phyloP scores from a whole-genome alignment of 64 coral and sea anemone genomes.

The Montipora capricornis region DNA sequence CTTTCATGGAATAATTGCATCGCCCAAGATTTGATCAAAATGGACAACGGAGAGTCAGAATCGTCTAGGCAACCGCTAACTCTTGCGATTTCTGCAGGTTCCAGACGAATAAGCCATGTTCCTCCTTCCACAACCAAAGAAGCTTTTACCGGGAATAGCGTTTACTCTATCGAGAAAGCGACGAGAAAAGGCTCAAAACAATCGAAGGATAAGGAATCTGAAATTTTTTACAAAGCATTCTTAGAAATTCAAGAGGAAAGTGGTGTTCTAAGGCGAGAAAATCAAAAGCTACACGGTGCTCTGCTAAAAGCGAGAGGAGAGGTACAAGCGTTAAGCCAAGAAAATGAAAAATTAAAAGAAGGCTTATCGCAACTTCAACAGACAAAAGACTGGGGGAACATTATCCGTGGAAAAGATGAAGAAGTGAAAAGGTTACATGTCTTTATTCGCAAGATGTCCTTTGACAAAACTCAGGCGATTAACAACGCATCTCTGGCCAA shows the following conservation, averaged over 20 bases:
- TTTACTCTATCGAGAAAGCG: conserved; percentile 28
- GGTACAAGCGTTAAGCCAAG: conserved; percentile 19
- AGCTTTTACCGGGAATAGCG: conserved; percentile 6
- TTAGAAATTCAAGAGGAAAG: conserved; percentile 53
- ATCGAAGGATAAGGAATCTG: conserved; percentile 42
- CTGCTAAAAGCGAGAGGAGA: conserved; percentile 33
- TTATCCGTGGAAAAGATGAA: conserved; percentile 70
- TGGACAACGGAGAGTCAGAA: neutral
- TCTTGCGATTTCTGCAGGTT: neutral
- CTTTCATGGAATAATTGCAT: neutral
- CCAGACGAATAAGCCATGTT: neutral
- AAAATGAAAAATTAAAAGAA: conserved; percentile 72
- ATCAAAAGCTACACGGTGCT: conserved; percentile 36
- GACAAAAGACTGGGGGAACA: conserved; percentile 75
- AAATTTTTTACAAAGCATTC: conserved; percentile 40
- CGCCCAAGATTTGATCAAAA: neutral
- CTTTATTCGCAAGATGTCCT: conserved; percentile 67
- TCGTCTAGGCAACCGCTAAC: neutral
- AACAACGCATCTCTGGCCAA: conserved; percentile 69
- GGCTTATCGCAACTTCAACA: conserved; percentile 43
- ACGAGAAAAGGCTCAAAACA: conserved; percentile 4
- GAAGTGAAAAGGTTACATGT: conserved; percentile 68
- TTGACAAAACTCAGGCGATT: conserved; percentile 76
- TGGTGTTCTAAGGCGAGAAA: conserved; percentile 30
- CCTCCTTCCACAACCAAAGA: neutral